Evolutionary conservation across 2,888 invertebrate species (phyloP).

Genomic region (Gandaritis pyraliata): DNA sequence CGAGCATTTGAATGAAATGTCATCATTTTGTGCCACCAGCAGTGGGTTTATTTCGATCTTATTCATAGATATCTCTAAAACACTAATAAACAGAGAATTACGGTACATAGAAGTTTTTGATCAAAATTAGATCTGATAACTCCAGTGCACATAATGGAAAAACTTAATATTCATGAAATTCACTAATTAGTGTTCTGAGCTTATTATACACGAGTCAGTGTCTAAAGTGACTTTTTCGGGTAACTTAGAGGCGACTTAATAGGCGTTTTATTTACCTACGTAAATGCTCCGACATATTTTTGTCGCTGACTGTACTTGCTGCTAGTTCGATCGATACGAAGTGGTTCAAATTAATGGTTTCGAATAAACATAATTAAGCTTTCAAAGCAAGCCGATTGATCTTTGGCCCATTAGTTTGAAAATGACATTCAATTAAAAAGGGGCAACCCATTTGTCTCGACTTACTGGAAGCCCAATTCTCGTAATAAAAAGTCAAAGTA

Average conservation of each 20-base stretch:
- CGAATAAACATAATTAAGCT: constrained; percentile 80
- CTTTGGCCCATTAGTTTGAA: constrained; percentile 64
- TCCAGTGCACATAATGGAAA: too few relatives aligned
- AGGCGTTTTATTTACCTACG: too few relatives aligned
- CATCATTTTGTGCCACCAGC: constrained; percentile 55
- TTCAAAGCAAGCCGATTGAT: constrained; percentile 75
- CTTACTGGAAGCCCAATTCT: constrained; percentile 25
- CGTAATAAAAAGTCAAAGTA: too few relatives aligned
- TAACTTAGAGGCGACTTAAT: too few relatives aligned
- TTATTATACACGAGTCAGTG: too few relatives aligned
- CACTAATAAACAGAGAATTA: too few relatives aligned
- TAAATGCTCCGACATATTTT: neutral
- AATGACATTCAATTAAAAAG: constrained; percentile 73
- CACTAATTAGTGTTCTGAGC: too few relatives aligned
- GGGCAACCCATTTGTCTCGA: constrained; percentile 54
- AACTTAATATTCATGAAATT: too few relatives aligned
- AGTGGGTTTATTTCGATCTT: constrained; percentile 48
- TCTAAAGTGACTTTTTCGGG: too few relatives aligned
- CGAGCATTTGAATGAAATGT: constrained; percentile 55
- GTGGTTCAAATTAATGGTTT: constrained; percentile 73
- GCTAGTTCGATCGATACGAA: constrained; percentile 64
- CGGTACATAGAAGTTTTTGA: too few relatives aligned
- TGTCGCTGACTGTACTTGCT: constrained; percentile 41
- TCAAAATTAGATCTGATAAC: too few relatives aligned
- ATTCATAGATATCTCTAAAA: constrained; percentile 21